Base-by-base conservation (phyloP, 2,888 invertebrate species). In the Andrena dorsata region DNA sequence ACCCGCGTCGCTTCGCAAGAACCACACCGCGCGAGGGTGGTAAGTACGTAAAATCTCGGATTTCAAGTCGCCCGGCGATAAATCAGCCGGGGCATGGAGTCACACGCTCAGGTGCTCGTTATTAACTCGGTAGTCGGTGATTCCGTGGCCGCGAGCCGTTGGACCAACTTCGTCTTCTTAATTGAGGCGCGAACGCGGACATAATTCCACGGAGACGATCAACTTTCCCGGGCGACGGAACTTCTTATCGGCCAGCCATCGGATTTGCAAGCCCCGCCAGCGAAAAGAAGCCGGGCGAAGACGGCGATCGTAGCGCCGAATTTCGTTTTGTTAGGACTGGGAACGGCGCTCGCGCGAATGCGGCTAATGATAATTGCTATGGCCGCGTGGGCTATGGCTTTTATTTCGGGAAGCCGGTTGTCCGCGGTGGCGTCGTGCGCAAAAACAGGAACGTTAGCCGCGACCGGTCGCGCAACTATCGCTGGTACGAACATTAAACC, bases 341-440 rank as follows among this genome's bases (percentile, higher is more conserved):
- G 30, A 32, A 58, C 76, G 53, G 30, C 65, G 76, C 82, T 74
- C 70, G 72, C 86, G 88, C 89, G 86, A 88, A 88, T 88, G 89
- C 90, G 88, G 90, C 92, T 93, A 93, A 93, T 91, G 92, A 93
- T 93, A 93, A 93, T 92, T 92, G 92, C 92, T 80, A 68, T 80
- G 88, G 87, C 84, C 88, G 78, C 76, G 82, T 58, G 71, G 83
- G 76, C 88, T 90, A 87, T 90, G 86, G 90, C 90, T 92, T 92
- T 90, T 89, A 89, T 88, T 88, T 90, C 88, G 89, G 90, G 88
- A 86, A 85, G 86, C 10, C 47, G 35, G 61, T 82, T 85, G 88
- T 85, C 86, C 80, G 84, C 84, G 83, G 86, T 86, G 85, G 86
- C 86, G 89, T 35, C 87, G 87, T 80, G 16, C 64, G 81, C 88